A percentile compares a stretch with the other conserved stretches of the same genome.
Conservation (phyloP, 2,797 vertebrate genomes). For the Siniperca obscura region DNA sequence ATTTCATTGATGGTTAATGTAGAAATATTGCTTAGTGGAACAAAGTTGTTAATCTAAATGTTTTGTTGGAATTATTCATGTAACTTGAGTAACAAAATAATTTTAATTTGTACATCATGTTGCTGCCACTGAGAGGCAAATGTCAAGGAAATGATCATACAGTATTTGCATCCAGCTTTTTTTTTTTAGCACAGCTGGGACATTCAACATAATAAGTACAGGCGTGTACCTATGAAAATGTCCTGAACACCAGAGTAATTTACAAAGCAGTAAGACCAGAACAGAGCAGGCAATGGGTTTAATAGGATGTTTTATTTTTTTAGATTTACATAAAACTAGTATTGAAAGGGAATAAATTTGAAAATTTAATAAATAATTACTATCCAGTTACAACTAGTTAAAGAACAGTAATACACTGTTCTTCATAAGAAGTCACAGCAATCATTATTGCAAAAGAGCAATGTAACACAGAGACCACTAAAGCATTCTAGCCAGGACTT, state of each 20-base stretch:
- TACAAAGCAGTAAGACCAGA: neutral
- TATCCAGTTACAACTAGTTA: neutral
- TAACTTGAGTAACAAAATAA: neutral
- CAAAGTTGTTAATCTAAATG: neutral
- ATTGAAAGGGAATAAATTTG: neutral
- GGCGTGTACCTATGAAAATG: too few species aligned
- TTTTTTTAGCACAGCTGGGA: slow-evolving; percentile 16
- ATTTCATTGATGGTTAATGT: neutral
- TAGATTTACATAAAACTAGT: too few species aligned
- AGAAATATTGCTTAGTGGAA: neutral
- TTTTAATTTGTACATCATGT: slow-evolving; percentile 4
- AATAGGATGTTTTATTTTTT: neutral
- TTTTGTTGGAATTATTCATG: neutral
- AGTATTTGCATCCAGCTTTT: slow-evolving; percentile 33
- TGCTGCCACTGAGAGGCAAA: neutral
- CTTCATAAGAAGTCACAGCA: neutral
- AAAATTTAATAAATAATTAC: neutral
- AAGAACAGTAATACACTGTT: neutral
- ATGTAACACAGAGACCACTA: neutral
- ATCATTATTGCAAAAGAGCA: neutral
- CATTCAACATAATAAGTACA: neutral
- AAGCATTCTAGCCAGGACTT: neutral
- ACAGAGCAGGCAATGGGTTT: neutral
- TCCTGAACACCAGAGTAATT: neutral
- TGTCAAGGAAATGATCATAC: slow-evolving; percentile 4